phyloP scores from a whole-genome alignment of 2,888 invertebrate species.

The Eristalis pertinax region DNA sequence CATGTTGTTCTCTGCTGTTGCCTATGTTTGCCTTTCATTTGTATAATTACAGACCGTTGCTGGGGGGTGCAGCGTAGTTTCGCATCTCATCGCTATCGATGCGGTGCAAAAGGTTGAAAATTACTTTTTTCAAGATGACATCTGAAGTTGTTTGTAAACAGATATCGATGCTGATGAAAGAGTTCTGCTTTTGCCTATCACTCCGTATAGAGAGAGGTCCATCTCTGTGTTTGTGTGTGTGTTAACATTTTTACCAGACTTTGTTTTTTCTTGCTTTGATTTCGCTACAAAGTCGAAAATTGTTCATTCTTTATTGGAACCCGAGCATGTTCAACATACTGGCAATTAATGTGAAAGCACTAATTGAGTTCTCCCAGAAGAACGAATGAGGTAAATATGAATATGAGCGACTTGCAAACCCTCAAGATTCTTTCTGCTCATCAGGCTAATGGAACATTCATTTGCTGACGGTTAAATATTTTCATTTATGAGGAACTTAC shows the following conservation, averaged over 20 bases:
- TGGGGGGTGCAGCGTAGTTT: constrained; percentile 7
- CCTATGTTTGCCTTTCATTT: constrained; percentile 69
- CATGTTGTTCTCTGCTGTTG: constrained; percentile 58
- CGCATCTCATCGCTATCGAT: constrained; percentile 45
- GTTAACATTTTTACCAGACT: constrained; percentile 22
- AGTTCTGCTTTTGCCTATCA: constrained; percentile 54
- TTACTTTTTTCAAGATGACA: constrained; percentile 81
- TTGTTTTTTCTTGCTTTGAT: constrained; percentile 20
- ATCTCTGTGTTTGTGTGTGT: constrained; percentile 1
- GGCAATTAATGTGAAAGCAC: constrained; percentile 67
- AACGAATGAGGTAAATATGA: neutral
- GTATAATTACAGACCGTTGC: constrained; percentile 61
- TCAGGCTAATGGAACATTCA: constrained; percentile 38
- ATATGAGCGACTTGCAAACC: neutral
- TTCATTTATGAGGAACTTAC: neutral
- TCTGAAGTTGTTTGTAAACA: constrained; percentile 81
- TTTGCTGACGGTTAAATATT: constrained; percentile 4
- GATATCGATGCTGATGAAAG: constrained; percentile 74
- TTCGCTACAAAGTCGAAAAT: constrained; percentile 57
- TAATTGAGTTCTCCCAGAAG: constrained; percentile 43
- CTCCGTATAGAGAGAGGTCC: neutral
- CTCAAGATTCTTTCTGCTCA: constrained; percentile 19
- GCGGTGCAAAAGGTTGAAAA: constrained; percentile 75
- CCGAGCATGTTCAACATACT: constrained; percentile 35
- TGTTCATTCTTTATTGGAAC: constrained; percentile 58